phyloP scores from a whole-genome alignment of 2,113 vertebrate species.

The Nyctereutes procyonoides region DNA sequence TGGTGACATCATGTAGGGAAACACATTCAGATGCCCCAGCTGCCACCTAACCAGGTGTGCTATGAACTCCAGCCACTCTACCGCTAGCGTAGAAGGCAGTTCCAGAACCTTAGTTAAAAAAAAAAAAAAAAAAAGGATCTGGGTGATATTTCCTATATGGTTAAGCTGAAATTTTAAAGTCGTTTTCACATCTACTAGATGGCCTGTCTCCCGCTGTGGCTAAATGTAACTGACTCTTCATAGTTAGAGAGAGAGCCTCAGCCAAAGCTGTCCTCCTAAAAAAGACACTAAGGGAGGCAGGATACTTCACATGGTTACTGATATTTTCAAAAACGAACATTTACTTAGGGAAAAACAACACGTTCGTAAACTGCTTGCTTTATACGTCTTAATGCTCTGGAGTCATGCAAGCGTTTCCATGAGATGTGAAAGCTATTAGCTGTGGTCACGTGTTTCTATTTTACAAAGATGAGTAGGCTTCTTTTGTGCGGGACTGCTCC shows the following conservation, averaged over 20 bases:
- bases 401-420: background rate
- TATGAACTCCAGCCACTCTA: background rate
- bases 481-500: background rate
- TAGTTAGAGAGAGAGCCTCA: background rate
- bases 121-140: background rate
- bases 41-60: background rate
- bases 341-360: background rate
- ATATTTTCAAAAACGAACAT: background rate
- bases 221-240: background rate
- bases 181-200: background rate
- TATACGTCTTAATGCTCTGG: background rate
- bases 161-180: background rate
- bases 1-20: accelerated
- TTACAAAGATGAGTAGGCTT: background rate
- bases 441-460: background rate
- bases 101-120: background rate
- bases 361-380: background rate
- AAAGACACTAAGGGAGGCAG: background rate
- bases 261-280: background rate
- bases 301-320: background rate
- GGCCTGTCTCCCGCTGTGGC: background rate
- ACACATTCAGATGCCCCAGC: too few species aligned
- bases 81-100: background rate
- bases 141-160: background rate
- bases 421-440: background rate